Conservation (phyloP, 2,113 vertebrate species). For the Peucedramus taeniatus region DNA sequence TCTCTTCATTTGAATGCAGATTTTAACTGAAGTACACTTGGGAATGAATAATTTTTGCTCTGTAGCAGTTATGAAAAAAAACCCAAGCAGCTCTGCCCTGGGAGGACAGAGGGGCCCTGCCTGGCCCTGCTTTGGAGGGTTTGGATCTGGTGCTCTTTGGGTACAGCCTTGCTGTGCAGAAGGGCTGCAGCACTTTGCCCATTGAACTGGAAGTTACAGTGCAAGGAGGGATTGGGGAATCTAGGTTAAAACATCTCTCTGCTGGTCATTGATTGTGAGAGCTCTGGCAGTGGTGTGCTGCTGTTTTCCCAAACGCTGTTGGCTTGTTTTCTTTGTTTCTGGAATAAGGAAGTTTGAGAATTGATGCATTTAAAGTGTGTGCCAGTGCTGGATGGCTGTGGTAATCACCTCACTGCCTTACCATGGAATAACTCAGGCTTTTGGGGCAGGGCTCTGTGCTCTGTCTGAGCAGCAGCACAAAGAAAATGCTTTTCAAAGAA, state of each 20-base stretch:
- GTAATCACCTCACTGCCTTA: background rate
- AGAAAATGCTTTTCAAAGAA: background rate
- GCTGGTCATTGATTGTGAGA: background rate
- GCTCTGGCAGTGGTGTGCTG: background rate
- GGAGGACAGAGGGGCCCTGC: background rate
- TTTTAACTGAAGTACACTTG: background rate
- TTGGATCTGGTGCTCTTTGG: background rate
- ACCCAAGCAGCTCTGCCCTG: background rate
- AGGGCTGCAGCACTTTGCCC: background rate
- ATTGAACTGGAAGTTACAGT: background rate
- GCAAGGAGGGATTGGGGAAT: background rate
- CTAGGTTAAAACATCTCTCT: background rate
- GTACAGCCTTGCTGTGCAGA: background rate
- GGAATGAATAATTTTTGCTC: background rate
- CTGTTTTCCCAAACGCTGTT: background rate
- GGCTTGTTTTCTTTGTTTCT: background rate
- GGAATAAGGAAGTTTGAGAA: background rate
- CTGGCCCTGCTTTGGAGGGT: background rate
- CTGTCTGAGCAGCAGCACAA: background rate
- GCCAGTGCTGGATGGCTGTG: background rate
- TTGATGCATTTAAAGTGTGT: background rate
- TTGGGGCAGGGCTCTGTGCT: background rate
- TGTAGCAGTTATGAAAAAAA: background rate
- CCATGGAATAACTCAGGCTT: fast-evolving
- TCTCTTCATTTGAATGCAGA: background rate